Conservation (phyloP, 2,113 vertebrate genomes). For the Pseudorectes ferrugineus region DNA sequence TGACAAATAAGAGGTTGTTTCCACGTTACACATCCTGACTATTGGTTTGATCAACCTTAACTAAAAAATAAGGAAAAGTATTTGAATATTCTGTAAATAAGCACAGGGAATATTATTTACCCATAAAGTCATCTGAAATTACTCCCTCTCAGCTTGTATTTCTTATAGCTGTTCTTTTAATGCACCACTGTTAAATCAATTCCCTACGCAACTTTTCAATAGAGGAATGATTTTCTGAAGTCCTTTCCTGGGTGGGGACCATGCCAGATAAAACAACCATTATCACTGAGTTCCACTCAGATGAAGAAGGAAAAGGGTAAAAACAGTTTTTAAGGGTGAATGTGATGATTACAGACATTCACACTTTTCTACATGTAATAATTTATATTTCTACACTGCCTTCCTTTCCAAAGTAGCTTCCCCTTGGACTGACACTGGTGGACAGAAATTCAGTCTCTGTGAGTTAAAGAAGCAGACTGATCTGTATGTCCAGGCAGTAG, state of each 20-base stretch:
- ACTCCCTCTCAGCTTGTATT: background rate
- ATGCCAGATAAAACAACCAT: background rate
- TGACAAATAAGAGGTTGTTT: conserved; percentile 24
- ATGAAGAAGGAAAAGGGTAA: background rate
- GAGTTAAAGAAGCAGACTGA: background rate
- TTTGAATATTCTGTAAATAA: background rate
- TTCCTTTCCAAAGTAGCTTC: background rate
- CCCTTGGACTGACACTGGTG: background rate
- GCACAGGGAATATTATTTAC: background rate
- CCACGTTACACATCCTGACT: background rate
- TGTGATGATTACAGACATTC: background rate
- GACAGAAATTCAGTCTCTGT: background rate
- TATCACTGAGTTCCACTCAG: background rate
- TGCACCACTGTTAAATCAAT: background rate
- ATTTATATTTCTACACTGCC: background rate
- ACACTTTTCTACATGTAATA: background rate
- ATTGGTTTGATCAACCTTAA: background rate
- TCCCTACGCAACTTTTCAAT: background rate
- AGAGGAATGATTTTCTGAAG: background rate
- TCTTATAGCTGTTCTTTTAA: background rate
- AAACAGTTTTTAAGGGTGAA: background rate
- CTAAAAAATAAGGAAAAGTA: background rate
- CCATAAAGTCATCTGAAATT: background rate
- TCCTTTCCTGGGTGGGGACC: background rate
- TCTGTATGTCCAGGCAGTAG: background rate